Evolutionary conservation across 2,888 invertebrate genomes (phyloP).

Genomic region (Drosophila fulvimacula): DNA sequence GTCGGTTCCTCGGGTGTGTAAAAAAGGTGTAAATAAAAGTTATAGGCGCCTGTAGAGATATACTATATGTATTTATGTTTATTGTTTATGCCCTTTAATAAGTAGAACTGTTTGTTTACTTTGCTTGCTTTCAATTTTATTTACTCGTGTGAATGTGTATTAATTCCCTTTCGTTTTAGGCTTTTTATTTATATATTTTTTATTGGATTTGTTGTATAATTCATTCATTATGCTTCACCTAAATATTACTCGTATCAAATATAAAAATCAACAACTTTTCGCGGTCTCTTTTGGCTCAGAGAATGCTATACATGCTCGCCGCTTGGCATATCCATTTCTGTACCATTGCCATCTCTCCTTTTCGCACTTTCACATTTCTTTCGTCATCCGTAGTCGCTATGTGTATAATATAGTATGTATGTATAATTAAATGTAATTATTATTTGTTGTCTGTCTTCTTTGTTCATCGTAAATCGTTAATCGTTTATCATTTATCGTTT

Average conservation of each 20-base stretch:
- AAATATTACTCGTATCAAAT: constrained; percentile 85
- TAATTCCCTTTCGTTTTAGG: constrained; percentile 24
- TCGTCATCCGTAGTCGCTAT: constrained; percentile 73
- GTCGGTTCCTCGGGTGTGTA: constrained; percentile 29
- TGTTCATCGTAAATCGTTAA: constrained; percentile 35
- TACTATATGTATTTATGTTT: constrained; percentile 62
- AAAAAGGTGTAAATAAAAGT: constrained; percentile 79
- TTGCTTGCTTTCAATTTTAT: constrained; percentile 55
- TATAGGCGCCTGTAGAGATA: constrained; percentile 51
- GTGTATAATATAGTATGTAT: constrained; percentile 73
- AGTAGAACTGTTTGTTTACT: constrained; percentile 36
- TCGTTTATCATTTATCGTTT: constrained; percentile 56
- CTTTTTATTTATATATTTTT: constrained; percentile 13
- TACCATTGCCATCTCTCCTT: constrained; percentile 1
- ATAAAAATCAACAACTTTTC: constrained; percentile 85
- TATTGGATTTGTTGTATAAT: constrained; percentile 74
- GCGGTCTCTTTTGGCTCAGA: constrained; percentile 76
- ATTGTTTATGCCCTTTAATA: constrained; percentile 78
- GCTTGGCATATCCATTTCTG: constrained; percentile 31
- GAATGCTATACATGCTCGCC: constrained; percentile 63
- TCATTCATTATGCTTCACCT: constrained; percentile 80
- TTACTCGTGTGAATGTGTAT: constrained; percentile 48
- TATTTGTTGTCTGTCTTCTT: constrained; percentile 70
- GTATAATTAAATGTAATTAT: constrained; percentile 75
- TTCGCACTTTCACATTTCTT: constrained; percentile 19